Evolutionary conservation across 2,888 invertebrate genomes (phyloP), one percentile per base, ranked within the genome.

Genomic region (Caenorhabditis wallacei): DNA sequence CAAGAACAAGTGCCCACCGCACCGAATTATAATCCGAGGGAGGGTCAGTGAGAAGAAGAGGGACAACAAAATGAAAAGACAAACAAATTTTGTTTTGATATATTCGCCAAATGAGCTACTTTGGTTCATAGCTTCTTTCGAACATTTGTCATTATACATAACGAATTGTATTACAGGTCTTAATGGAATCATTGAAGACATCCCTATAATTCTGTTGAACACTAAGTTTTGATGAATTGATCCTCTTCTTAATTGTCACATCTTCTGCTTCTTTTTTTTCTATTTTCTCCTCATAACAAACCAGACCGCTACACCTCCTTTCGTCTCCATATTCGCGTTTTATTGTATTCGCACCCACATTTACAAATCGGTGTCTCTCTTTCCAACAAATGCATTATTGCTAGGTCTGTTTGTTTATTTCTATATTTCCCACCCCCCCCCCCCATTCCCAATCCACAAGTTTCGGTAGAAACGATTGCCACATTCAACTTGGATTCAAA

Each of bases 321-420:
- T 59, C 61, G 24, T 51, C 56, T 22, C 46, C 46, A 75, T 75
- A 66, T 75, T 75, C 51, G 66, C 76, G 75, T 68, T 78, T 69
- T 78, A 78, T 78, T 78, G 78, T 78, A 78, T 78, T 78, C 78
- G 78, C 78, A 78, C 78, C 78, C 63, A 78, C 61, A 78, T 78
- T 78, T 78, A 78, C 78, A 78, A 78, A 78, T 78, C 78, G 78
- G 69, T 78, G 61, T 78, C 35, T 59, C 61, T 61, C 66, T 57
- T 64, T n/a, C 59, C 51, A 48, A 40, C 61, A 78, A 69, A 78
- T 78, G 78, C 69, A 78, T 78, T 78, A 78, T 78, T 78, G 78
- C 78, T 78, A 68, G 59, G 51, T 59, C 40, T 76, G 69, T 78
- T 78, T 78, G 78, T 78, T 78, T 78, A 70, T 78, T 78, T 78